Conservation (phyloP, 2,797 vertebrate genomes). For the Periparus ater region DNA sequence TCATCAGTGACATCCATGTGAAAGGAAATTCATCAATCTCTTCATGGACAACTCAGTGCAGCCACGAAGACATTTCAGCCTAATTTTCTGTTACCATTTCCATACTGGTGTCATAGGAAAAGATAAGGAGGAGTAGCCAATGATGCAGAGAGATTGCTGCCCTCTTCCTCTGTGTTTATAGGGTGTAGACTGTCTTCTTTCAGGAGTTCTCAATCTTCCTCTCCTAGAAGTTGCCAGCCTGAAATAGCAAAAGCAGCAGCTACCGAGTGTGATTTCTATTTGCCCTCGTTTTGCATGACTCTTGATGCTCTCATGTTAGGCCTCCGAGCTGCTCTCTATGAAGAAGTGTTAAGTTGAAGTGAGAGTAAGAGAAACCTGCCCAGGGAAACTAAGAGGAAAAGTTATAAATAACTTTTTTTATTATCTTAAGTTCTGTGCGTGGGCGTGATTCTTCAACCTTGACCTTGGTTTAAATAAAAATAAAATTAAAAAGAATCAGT, state of each 20-base stretch:
- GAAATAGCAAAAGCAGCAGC: not conserved
- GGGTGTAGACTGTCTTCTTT: not conserved
- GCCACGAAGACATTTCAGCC: not conserved
- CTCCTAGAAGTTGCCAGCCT: not conserved
- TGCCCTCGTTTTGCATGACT: not conserved
- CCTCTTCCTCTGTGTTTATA: not conserved
- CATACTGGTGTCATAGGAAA: not conserved
- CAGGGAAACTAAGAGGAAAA: conserved; percentile 24
- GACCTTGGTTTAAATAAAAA: conserved; percentile 68
- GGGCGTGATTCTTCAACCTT: conserved; percentile 38
- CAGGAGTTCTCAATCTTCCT: not conserved
- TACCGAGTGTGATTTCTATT: not conserved
- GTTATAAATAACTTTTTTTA: conserved; percentile 51
- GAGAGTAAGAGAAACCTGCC: not conserved
- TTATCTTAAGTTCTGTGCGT: conserved; percentile 43
- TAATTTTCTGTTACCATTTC: not conserved
- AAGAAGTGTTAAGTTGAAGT: conserved; percentile 21
- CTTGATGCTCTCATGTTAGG: not conserved
- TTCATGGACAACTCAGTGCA: not conserved
- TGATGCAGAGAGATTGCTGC: not conserved
- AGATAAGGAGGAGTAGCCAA: not conserved
- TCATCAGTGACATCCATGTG: not conserved
- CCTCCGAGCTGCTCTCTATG: not conserved
- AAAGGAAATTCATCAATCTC: not conserved
- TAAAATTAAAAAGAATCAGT: conserved; percentile 34